Evolutionary conservation across 2,888 invertebrate genomes (phyloP), one percentile per base, ranked within the genome.

Genomic region (Sabellastarte sp.): DNA sequence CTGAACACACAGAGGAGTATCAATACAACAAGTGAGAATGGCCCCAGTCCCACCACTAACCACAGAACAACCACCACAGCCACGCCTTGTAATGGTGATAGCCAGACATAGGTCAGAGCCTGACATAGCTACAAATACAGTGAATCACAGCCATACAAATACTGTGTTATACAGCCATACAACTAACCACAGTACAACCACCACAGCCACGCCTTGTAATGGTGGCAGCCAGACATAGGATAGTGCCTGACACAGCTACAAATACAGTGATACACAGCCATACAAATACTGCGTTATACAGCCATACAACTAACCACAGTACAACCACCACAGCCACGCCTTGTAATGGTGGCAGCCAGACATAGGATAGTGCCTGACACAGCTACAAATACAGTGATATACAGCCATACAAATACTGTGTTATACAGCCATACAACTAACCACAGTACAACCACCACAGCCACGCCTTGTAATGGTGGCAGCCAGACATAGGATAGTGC

Each of bases 181-280:
- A 64, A 70, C 68, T 59, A 69, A 62, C 74, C 74, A 76, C n/a
- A 76, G 70, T 55, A 75, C 60, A 26, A 69, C 68, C 65, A 71
- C 63, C 29, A 73, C 66, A 24, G 69, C 72, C 5, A 67, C 62
- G 28, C 70, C 62, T 59, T 75, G 70, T 15, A 74, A n/a, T 33
- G 75, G 74, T 32, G 70, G 74, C 62, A 76, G 72, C 71, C 75
- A 61, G 51, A 76, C 63, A 63, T 76, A 75, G 28, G 71, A 73
- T 33, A 74, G 70, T 41, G 73, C 74, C 20, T 74, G 66, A 2
- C 75, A 73, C 20, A 74, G 74, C 75, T 76, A 60, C 1, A 66
- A 51, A 59, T 41, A n/a, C n/a, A n/a, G n/a, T n/a, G n/a, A n/a
- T n/a, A n/a, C n/a, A n/a, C n/a, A n/a, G n/a, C n/a, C n/a, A n/a